Base-by-base conservation (phyloP, 2,888 invertebrate species). In the Agrotis ipsilon region DNA sequence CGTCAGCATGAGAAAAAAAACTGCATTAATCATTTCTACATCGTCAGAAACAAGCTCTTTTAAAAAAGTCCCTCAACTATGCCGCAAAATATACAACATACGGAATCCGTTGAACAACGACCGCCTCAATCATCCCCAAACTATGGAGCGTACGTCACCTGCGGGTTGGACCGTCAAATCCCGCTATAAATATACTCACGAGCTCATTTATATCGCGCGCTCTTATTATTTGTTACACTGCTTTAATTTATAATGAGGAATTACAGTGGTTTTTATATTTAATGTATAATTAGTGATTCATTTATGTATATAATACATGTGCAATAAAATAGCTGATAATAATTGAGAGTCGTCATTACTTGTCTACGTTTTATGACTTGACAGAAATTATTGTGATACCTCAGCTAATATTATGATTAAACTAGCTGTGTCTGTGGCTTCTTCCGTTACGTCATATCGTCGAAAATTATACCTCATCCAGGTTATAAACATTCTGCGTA, bases 111-210 rank as follows among this genome's bases (percentile, higher is more conserved):
- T 0, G 24, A 27, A 32, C 9, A 4, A 4, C n/a, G 13, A 24
- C 39, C 21, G 60, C 18, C 49, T 49, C 70, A 32, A 18, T 55
- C 39, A 39, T 68, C 3, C 49, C 43, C 9, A 24, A 72, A 76
- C 77, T 79, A 80, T 62, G 49, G 65, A 19, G 66, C 43, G 64
- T 82, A 71, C 77, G 79, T 70, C 60, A 68, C 71, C 48, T 71
- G 68, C 68, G 77, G 66, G 69, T 51, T 57, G 68, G 68, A 73
- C 75, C 58, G n/a, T 68, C 74, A 78, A 81, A 81, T 78, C 80
- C 80, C 49, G 54, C 79, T 65, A 79, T 76, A 81, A 79, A 80
- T 79, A 80, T 80, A 54, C 55, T 45, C 67, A 48, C 14, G 18
- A 65, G 72, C 65, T 75, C 67, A 72, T 76, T 80, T 72, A 80